Evolutionary conservation across 2,797 vertebrate species (phyloP), one percentile per base, ranked within the genome.

Genomic region (Girardinus metallicus): DNA sequence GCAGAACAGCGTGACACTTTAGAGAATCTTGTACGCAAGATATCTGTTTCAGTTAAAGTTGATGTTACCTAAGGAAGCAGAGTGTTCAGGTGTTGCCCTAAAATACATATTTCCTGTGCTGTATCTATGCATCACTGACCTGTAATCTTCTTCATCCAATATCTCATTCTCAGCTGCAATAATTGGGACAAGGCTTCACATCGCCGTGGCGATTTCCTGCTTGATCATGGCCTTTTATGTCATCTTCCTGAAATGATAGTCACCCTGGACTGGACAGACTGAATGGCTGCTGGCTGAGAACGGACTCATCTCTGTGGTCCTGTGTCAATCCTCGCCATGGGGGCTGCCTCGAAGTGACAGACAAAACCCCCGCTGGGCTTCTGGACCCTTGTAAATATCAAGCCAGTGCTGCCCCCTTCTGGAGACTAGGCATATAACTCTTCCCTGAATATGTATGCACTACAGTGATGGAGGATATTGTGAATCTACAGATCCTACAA

Each of bases 141-240:
- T 62, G 41, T 26, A 43, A 31, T 15, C 8, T 75, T 44, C 11
- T 74, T 46, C 46, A 23, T 29, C 1, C n/a, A 1, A 47, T 82
- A 41, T 87, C 43, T 84, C 23, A 5, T 79, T 75, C 68, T 78
- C 85, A 99, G 97, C 97, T 72, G 97, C 98, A 13, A 92, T 99
- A 86, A 99, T 99, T 15, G 97, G 98, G 82, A 97, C 97, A 34
- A 95, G 98, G 71, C 97, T 99, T 77, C 98, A 98, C 53, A 91
- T 97, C 36, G 95, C 96, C 0, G 97, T 99, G 83, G 96, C 98
- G 0, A 64, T 96, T 6, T 96, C 97, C 90, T 98, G 97, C 77
- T 49, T 98, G 90, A 91, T 93, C 47, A 97, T 98, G 97, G 97
- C 96, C 16, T 96, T 98, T 93, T 99, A 99, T 1, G 85, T 98